Conservation (phyloP, 2,113 vertebrate species). For the Motacilla alba region DNA sequence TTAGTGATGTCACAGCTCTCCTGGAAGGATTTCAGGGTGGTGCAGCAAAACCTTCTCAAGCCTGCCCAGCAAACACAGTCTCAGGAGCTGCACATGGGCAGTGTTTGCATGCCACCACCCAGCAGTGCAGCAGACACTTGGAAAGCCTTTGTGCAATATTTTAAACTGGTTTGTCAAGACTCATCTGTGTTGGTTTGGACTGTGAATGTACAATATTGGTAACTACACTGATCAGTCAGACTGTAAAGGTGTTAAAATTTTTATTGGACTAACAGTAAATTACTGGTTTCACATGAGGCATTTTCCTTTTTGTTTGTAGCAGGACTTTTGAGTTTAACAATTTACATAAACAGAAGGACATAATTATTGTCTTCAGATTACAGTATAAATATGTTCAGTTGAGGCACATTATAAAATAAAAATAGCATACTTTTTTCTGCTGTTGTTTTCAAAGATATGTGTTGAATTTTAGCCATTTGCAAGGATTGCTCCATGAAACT, state of each 20-base stretch:
- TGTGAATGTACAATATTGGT: background rate
- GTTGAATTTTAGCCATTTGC: background rate
- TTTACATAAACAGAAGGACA: background rate
- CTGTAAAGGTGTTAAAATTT: background rate
- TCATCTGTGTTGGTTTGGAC: background rate
- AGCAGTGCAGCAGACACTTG: background rate
- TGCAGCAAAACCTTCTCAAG: background rate
- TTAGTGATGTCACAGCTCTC: background rate
- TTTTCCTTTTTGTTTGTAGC: background rate
- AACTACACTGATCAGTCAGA: background rate
- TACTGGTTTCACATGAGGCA: background rate
- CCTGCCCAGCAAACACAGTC: background rate
- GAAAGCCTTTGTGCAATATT: background rate
- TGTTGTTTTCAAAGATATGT: background rate
- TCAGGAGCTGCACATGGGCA: background rate
- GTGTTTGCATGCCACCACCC: background rate
- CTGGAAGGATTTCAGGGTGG: background rate
- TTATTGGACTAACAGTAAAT: background rate
- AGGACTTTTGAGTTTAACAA: background rate
- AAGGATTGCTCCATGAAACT: background rate
- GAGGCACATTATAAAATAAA: background rate
- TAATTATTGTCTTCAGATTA: background rate
- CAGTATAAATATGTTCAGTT: background rate
- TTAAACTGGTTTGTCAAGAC: accelerated
- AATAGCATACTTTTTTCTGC: background rate